Conservation (phyloP, 2,113 vertebrate genomes). For the Eleginops maclovinus region DNA sequence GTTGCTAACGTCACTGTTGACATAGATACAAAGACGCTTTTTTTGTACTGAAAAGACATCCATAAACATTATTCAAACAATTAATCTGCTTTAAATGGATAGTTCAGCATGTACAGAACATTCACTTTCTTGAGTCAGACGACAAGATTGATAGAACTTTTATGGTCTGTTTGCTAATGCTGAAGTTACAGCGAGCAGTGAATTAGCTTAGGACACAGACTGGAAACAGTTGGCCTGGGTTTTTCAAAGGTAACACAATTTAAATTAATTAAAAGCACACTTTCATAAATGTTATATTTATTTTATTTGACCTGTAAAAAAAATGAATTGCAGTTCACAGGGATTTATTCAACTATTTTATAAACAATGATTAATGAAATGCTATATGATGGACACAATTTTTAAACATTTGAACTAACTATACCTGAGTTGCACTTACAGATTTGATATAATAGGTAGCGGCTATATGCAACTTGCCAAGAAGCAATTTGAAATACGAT, state of each 20-base stretch:
- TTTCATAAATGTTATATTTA: neutral
- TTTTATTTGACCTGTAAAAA: neutral
- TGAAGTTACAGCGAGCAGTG: neutral
- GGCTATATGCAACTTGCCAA: neutral
- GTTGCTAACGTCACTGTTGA: constrained; percentile 48
- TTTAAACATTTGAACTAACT: too few species aligned
- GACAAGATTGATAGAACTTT: neutral
- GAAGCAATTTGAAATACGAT: neutral
- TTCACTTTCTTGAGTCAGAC: neutral
- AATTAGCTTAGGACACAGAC: neutral
- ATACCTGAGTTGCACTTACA: too few species aligned
- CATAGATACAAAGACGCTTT: constrained; percentile 31
- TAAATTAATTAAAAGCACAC: too few species aligned
- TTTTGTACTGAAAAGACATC: neutral
- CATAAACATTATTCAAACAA: neutral
- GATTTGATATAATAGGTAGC: too few species aligned
- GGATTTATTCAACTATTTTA: neutral
- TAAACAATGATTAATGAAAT: too few species aligned
- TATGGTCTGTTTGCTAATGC: neutral
- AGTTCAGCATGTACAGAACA: neutral
- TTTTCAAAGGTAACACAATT: neutral
- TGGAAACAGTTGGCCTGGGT: neutral
- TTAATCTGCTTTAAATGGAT: neutral
- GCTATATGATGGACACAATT: too few species aligned
- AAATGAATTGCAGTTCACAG: neutral